Evolutionary conservation across 2,797 vertebrate genomes (phyloP).

Genomic region (Sebastes taczanowskii): DNA sequence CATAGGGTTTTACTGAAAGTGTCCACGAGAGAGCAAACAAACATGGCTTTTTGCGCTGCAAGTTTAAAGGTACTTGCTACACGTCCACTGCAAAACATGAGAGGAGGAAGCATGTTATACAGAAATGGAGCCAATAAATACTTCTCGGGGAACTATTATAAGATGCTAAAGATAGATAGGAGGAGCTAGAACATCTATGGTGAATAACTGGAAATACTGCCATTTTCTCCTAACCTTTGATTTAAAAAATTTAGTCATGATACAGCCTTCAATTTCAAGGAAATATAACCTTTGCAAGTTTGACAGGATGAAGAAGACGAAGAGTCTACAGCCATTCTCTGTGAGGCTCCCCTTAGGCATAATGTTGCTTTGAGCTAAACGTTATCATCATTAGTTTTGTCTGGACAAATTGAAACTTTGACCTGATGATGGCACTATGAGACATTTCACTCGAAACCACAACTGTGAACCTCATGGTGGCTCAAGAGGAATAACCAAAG

Average conservation of each 20-base stretch:
- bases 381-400: not conserved
- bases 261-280: not conserved
- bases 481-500: not conserved
- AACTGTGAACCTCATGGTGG: not conserved
- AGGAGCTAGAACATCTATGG: not conserved
- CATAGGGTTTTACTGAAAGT: not conserved
- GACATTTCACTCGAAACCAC: not conserved
- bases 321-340: not conserved
- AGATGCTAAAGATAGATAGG: conserved; percentile 8
- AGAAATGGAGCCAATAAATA: conserved; percentile 21
- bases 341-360: not conserved
- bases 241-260: not conserved
- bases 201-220: not conserved
- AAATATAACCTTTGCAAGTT: not conserved
- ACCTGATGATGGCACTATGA: not conserved
- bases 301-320: not conserved
- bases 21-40: not conserved
- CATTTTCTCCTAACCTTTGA: not conserved
- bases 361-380: not conserved
- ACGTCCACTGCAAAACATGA: not conserved
- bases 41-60: not conserved
- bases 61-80: not conserved
- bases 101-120: not conserved
- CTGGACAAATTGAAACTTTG: not conserved
- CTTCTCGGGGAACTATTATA: conserved; percentile 18